Conservation (phyloP, 53 echinoderm and acorn worm species). For the Crossaster papposus region DNA sequence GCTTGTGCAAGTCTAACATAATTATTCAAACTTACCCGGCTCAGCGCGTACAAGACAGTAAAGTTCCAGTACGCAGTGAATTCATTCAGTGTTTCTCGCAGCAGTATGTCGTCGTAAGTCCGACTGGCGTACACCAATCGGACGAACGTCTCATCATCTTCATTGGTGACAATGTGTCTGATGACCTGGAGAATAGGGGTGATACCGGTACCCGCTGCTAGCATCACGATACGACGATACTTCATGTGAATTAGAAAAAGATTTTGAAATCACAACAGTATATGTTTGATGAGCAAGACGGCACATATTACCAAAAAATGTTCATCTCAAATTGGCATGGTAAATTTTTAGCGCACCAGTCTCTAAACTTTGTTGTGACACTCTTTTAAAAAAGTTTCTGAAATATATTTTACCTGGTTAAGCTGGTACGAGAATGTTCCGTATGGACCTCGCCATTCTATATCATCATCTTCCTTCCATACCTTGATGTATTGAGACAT, state of each 20-base stretch:
- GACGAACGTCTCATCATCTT: slow-evolving; percentile 85
- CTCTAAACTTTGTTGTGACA: too few relatives aligned
- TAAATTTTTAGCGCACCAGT: too few relatives aligned
- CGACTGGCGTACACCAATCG: slow-evolving; percentile 76
- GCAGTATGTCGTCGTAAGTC: slow-evolving; percentile 72
- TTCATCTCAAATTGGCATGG: too few relatives aligned
- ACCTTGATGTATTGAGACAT: slow-evolving; percentile 80
- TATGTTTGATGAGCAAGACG: too few relatives aligned
- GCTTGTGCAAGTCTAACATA: too few relatives aligned
- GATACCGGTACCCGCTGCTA: slow-evolving; percentile 97
- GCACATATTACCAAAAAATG: too few relatives aligned
- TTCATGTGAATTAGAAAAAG: neutral
- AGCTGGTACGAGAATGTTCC: slow-evolving; percentile 78
- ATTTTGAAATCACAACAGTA: neutral
- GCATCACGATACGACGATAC: slow-evolving; percentile 68
- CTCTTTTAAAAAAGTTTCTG: neutral
- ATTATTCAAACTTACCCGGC: slow-evolving; percentile 67
- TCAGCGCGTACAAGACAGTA: slow-evolving; percentile 74
- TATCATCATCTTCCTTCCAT: slow-evolving; percentile 73
- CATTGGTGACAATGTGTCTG: slow-evolving; percentile 76
- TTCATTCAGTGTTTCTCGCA: slow-evolving; percentile 78
- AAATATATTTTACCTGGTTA: slow-evolving; percentile 75
- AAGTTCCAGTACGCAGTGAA: slow-evolving; percentile 88
- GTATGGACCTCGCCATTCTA: slow-evolving; percentile 87
- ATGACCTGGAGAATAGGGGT: slow-evolving; percentile 92